Evolutionary conservation across 2,888 invertebrate species (phyloP).

Genomic region (Therioaphis trifolii): DNA sequence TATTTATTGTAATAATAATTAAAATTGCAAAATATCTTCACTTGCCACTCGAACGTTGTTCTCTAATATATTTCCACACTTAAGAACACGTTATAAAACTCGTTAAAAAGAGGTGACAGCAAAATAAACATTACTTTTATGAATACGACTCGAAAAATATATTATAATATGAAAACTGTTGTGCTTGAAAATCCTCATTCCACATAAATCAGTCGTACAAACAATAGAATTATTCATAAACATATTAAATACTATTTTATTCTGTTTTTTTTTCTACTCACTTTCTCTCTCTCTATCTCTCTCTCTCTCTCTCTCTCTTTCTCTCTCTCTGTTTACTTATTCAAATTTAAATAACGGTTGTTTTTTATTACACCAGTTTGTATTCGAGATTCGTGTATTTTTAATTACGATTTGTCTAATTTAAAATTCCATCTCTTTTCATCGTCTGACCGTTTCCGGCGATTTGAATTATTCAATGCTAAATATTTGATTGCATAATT

Average conservation of each 20-base stretch:
- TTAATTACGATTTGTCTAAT: background rate
- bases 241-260: too few species aligned
- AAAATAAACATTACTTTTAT: too few species aligned
- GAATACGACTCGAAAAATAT: too few species aligned
- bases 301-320: too few species aligned
- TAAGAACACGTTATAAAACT: too few species aligned
- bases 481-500: conserved; percentile 9
- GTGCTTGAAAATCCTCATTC: background rate
- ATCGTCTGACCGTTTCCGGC: background rate
- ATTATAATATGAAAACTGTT: too few species aligned
- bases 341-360: background rate
- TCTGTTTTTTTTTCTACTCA: background rate
- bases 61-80: too few species aligned
- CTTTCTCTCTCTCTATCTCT: too few species aligned
- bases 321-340: background rate
- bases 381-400: conserved; percentile 1
- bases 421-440: background rate
- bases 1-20: too few species aligned
- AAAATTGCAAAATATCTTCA: too few species aligned
- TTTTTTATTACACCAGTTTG: background rate
- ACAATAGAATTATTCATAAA: conserved; percentile 19
- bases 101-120: too few species aligned
- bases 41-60: too few species aligned
- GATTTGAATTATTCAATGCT: background rate
- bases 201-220: background rate